Conservation (phyloP, 2,797 vertebrate genomes). For the Bradypus variegatus region DNA sequence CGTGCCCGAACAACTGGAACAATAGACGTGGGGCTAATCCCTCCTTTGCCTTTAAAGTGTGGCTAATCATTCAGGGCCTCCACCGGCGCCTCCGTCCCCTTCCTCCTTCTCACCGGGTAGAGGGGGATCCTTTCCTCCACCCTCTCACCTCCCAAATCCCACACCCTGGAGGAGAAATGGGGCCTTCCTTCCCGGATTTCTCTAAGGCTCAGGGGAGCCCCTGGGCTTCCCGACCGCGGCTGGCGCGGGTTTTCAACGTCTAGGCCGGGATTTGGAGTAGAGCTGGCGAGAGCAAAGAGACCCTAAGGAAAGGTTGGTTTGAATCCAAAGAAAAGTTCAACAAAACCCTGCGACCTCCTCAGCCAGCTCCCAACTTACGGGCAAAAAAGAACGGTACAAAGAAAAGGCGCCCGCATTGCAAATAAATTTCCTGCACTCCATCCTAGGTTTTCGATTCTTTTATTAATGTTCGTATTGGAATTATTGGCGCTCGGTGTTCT, state of each 20-base stretch:
- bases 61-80: slow-evolving; percentile 34
- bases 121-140: not conserved
- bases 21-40: slow-evolving; percentile 61
- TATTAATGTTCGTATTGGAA: slow-evolving; percentile 30
- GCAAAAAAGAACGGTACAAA: slow-evolving; percentile 3
- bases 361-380: not conserved
- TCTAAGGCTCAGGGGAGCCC: not conserved
- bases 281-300: slow-evolving; percentile 35
- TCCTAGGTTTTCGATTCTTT: slow-evolving; percentile 40
- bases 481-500: not conserved
- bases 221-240: not conserved
- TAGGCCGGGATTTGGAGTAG: slow-evolving; percentile 20
- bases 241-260: slow-evolving; percentile 7
- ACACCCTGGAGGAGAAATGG: not conserved
- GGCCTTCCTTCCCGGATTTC: slow-evolving; percentile 12
- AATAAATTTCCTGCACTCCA: slow-evolving; percentile 42
- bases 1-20: slow-evolving; percentile 58
- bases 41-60: slow-evolving; percentile 51
- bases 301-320: slow-evolving; percentile 22
- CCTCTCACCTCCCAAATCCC: slow-evolving; percentile 24
- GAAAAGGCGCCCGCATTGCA: not conserved
- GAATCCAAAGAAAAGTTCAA: slow-evolving; percentile 47
- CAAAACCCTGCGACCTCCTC: slow-evolving; percentile 9
- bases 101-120: not conserved
- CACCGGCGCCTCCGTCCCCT: not conserved